phyloP scores from a whole-genome alignment of 1,140 invertebrate species.

The Stegodyphus dumicola region DNA sequence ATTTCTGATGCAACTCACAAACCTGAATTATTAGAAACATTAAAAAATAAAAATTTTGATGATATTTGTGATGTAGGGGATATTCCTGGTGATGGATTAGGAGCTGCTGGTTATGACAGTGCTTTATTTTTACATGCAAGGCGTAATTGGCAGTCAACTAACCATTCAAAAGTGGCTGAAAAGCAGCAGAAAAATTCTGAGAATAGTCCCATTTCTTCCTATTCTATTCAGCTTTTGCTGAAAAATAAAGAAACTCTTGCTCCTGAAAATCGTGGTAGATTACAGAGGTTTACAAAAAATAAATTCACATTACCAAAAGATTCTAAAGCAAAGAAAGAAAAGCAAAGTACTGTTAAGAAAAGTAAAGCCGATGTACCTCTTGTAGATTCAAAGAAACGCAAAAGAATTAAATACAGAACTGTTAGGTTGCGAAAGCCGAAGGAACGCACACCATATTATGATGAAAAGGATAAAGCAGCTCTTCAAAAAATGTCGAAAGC shows the following conservation, averaged over 20 bases:
- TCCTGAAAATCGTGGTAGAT: constrained; percentile 2
- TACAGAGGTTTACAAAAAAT: not conserved
- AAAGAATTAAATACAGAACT: constrained; percentile 11
- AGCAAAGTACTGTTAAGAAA: not conserved
- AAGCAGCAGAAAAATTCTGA: not conserved
- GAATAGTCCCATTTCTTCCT: not conserved
- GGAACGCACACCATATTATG: constrained; percentile 70
- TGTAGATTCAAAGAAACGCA: not conserved
- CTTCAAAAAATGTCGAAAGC: constrained; percentile 75
- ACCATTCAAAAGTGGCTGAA: not conserved
- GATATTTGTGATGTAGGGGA: constrained; percentile 73
- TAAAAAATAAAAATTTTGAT: constrained; percentile 67
- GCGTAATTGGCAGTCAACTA: constrained; percentile 73
- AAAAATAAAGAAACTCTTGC: not conserved
- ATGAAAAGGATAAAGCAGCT: constrained; percentile 77
- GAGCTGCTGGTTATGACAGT: constrained; percentile 80
- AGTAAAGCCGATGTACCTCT: not conserved
- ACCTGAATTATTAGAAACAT: constrained; percentile 69
- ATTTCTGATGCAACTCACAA: constrained; percentile 70
- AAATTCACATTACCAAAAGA: not conserved
- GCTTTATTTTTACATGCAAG: constrained; percentile 77
- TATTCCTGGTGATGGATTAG: constrained; percentile 78
- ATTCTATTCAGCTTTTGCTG: constrained; percentile 11
- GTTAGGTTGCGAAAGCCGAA: constrained; percentile 31
- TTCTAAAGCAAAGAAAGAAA: not conserved